Evolutionary conservation across 2,888 invertebrate species (phyloP), one percentile per base, ranked within the genome.

Genomic region (Meloe dianella): DNA sequence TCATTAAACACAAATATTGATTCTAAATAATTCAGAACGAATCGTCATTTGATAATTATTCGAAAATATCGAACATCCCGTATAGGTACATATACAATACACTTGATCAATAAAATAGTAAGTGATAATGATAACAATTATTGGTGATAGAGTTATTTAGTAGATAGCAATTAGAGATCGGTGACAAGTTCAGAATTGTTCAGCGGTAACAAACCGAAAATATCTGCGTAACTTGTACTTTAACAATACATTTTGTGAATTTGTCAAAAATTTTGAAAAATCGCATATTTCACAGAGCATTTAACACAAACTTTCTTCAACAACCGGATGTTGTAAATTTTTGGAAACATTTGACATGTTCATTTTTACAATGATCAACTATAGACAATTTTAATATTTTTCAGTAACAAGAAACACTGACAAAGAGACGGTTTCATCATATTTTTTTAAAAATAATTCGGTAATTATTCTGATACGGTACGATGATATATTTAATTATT

Each of bases 181-280:
- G 2, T 12, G 35, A 12, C 12, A 4, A 12, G 12, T 12, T 12
- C 17, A 17, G 41, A 35, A 41, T 41, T 17, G 32, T 32, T 32
- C 8, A 17, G 6, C 17, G 17, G 41, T 17, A n/a, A 41, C 17
- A 51, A 51, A 10, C 22, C 10, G 22, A 22, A 51, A 51, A 51
- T 51, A 51, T 22, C 47, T 24, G 20, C 20, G 20, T 20, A 47
- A 47, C 1, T 51, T 51, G 22, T 51, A 51, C 47, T 51, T 8
- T n/a, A 47, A 51, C 51, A 24, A 51, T 12, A 51, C 5, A 0
- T 12, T 12, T 22, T 51, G 51, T 51, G 14, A 12, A 24, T 24
- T n/a, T 51, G 51, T 51, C 51, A 51, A 51, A n/a, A n/a, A 51
- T 22, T 51, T 22, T 24, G 51, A 51, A 51, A 51, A 51, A 51